Evolutionary conservation across 2,888 invertebrate species (phyloP).

Genomic region (Acrobasis consociella): DNA sequence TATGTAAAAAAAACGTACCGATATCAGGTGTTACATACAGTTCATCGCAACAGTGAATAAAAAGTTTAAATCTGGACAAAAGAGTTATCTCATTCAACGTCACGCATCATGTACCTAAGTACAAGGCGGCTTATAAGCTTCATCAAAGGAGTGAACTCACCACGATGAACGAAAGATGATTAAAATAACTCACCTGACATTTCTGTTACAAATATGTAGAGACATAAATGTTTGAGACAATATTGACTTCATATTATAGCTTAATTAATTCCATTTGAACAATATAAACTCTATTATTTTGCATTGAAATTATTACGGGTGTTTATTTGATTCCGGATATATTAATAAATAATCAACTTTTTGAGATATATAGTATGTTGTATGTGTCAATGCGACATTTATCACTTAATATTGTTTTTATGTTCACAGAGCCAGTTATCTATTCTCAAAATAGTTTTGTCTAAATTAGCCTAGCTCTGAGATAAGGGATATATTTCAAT

Average conservation of each 20-base stretch:
- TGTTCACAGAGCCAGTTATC: conserved; percentile 4
- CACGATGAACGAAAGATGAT: not conserved
- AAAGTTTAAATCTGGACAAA: no score
- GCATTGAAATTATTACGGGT: conserved; percentile 14
- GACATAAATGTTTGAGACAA: conserved; percentile 9
- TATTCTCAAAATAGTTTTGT: not conserved
- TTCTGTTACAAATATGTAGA: conserved; percentile 51
- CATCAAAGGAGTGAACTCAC: no score
- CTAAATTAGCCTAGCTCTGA: not conserved
- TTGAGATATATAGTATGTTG: not conserved
- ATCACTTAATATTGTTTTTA: not conserved
- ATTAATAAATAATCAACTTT: conserved; percentile 9
- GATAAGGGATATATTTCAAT: no score
- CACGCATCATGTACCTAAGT: not conserved
- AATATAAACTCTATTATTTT: conserved; percentile 30
- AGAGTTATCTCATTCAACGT: not conserved
- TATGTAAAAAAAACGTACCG: no score
- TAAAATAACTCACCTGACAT: conserved; percentile 58
- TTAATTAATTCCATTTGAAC: conserved; percentile 57
- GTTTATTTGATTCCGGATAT: conserved; percentile 2
- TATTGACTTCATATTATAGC: conserved; percentile 30
- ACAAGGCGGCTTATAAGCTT: no score
- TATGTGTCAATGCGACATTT: conserved; percentile 1
- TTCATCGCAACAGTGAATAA: no score
- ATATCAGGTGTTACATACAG: no score